These are phyloP conservation scores for Sweltsa coloradensis DNA, from an alignment of 1,140 invertebrate species.

Conservation along the genomic window DNA sequence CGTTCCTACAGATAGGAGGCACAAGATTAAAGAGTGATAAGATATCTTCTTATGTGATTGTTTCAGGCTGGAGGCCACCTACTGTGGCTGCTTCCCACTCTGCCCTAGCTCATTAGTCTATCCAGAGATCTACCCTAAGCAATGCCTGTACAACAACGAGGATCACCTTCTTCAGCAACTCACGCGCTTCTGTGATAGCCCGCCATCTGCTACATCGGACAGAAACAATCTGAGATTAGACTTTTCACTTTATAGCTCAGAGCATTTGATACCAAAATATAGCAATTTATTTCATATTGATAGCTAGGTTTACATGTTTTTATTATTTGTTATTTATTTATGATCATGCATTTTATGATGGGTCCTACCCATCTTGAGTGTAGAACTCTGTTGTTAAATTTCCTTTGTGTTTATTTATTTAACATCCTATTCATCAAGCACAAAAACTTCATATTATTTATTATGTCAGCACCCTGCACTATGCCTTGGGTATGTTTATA, in stretches of 20 bases:
- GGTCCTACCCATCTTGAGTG: background rate
- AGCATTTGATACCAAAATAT: constrained; percentile 3
- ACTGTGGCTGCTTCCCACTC: constrained; percentile 52
- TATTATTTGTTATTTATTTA: background rate
- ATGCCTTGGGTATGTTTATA: background rate
- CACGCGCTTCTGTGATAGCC: constrained; percentile 32
- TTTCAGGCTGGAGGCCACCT: constrained; percentile 51
- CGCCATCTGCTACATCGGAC: constrained; percentile 24
- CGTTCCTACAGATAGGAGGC: too few relatives aligned
- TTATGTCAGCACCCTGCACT: background rate
- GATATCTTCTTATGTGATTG: constrained; percentile 14
- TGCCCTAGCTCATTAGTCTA: constrained; percentile 57
- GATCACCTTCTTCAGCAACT: constrained; percentile 40
- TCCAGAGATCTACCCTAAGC: constrained; percentile 55
- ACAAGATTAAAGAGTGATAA: background rate
- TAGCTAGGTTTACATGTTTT: background rate
- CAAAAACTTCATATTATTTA: background rate
- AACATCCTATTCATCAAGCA: background rate
- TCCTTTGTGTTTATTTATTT: background rate
- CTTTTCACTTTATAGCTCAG: constrained; percentile 1
- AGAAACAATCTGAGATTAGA: constrained; percentile 23
- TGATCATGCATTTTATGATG: background rate
- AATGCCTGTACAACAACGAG: constrained; percentile 44
- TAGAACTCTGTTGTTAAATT: background rate
- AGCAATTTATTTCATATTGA: background rate